Percentiles rank a stretch among this genome's conserved stretches.
These are phyloP conservation scores for rabbit (Oryctolagus cuniculus) DNA, from an alignment of 2,113 vertebrate genomes.

Conservation along the genomic window DNA sequence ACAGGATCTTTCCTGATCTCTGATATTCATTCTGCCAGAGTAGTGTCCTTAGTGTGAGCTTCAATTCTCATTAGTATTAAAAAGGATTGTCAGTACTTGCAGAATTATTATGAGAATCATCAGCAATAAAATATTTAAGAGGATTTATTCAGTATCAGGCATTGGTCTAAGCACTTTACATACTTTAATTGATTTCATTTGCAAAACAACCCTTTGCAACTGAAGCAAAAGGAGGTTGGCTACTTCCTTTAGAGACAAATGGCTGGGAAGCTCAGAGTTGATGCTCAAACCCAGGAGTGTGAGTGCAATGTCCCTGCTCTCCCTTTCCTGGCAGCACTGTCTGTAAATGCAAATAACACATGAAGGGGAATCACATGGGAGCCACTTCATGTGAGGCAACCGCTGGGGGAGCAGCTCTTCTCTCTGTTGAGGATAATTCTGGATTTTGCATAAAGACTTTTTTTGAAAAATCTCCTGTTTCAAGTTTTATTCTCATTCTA, in stretches of 20 bases:
- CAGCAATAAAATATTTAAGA: constrained; percentile 10
- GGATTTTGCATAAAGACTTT: neutral
- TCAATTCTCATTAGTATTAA: neutral
- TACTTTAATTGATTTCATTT: neutral
- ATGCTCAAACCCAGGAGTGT: neutral
- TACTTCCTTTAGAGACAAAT: neutral
- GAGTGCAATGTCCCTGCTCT: neutral
- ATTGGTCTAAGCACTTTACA: neutral
- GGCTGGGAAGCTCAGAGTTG: neutral
- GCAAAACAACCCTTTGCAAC: neutral
- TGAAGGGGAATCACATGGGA: neutral
- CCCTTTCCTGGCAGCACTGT: neutral
- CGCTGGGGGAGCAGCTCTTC: accelerated
- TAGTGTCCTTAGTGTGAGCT: neutral
- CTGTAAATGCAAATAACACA: neutral
- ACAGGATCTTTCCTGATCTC: accelerated
- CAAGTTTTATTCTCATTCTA: neutral
- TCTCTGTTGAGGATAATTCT: neutral
- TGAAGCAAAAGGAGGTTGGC: neutral
- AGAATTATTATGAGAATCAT: neutral
- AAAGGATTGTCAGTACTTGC: neutral
- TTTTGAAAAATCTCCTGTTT: neutral
- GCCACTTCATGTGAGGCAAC: neutral
- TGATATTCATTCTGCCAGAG: too few species aligned
- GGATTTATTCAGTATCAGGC: neutral